phyloP scores from a whole-genome alignment of 2,113 vertebrate genomes.

The Scalopus aquaticus region DNA sequence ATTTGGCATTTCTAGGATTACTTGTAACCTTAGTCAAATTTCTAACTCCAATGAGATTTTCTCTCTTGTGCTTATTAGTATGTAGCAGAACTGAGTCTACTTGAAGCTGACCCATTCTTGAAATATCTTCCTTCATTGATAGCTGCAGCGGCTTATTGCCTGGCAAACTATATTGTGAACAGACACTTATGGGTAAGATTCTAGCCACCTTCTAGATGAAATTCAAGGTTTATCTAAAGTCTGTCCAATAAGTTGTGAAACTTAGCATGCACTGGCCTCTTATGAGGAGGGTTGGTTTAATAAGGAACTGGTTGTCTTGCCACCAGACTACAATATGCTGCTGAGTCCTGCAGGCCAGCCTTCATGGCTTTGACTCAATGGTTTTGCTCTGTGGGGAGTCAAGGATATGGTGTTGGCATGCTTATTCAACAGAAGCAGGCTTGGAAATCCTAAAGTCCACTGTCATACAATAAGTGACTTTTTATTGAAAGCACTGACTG shows the following conservation, averaged over 20 bases:
- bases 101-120: constrained; percentile 92
- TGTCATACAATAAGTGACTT: not conserved
- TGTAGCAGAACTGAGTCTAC: constrained; percentile 92
- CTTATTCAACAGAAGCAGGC: not conserved
- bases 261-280: not conserved
- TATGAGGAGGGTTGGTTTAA: not conserved
- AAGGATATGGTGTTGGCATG: not conserved
- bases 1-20: not conserved
- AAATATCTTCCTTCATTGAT: constrained; percentile 91
- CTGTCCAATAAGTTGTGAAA: not conserved
- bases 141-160: constrained; percentile 93
- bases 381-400: not conserved
- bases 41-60: not conserved
- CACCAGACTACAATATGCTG: not conserved
- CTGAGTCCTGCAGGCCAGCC: not conserved
- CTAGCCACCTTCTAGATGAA: not conserved
- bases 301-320: not conserved
- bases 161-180: constrained; percentile 93
- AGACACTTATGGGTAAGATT: constrained; percentile 89
- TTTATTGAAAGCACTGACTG: not conserved
- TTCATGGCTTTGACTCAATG: not conserved
- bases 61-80: constrained; percentile 86
- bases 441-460: not conserved
- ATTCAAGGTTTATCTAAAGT: not conserved
- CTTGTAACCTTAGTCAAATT: not conserved